Evolutionary conservation across 2,888 invertebrate species (phyloP).

Genomic region (Caenorhabditis virilis): DNA sequence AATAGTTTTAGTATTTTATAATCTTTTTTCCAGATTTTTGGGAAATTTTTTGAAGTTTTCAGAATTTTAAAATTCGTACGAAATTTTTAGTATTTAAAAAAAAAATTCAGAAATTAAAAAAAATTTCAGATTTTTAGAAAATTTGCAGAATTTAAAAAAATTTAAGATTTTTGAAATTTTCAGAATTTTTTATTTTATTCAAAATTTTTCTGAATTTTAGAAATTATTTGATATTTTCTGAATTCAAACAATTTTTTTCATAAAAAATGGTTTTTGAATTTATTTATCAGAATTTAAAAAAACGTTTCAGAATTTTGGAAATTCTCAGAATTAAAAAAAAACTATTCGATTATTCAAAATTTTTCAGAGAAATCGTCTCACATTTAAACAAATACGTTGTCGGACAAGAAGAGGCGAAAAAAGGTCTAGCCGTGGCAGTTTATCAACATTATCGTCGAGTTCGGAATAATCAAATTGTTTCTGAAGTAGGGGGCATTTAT

Average conservation of each 20-base stretch:
- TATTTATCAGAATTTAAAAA: too few relatives aligned
- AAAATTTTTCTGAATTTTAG: not conserved
- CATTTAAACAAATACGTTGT: conserved; percentile 77
- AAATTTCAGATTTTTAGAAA: too few relatives aligned
- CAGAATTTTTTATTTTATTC: not conserved
- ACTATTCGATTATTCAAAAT: too few relatives aligned
- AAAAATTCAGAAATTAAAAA: too few relatives aligned
- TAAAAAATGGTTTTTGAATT: not conserved
- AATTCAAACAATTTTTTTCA: not conserved
- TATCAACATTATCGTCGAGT: conserved; percentile 99
- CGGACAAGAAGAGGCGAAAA: conserved; percentile 82
- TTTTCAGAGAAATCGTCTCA: conserved; percentile 80
- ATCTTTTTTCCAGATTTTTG: not conserved
- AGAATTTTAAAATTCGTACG: too few relatives aligned
- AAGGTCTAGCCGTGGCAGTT: conserved; percentile 93
- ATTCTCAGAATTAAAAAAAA: too few relatives aligned
- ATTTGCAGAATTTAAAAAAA: too few relatives aligned
- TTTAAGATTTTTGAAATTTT: not conserved
- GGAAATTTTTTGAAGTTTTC: not conserved
- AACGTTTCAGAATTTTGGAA: too few relatives aligned
- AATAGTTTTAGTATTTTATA: too few relatives aligned
- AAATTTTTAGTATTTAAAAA: too few relatives aligned
- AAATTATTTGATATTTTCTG: not conserved
- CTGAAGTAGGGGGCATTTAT: too few relatives aligned
- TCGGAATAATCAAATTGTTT: conserved; percentile 78